Evolutionary conservation across 2,113 vertebrate species (phyloP).

Genomic region (Atlantisia rogersi): DNA sequence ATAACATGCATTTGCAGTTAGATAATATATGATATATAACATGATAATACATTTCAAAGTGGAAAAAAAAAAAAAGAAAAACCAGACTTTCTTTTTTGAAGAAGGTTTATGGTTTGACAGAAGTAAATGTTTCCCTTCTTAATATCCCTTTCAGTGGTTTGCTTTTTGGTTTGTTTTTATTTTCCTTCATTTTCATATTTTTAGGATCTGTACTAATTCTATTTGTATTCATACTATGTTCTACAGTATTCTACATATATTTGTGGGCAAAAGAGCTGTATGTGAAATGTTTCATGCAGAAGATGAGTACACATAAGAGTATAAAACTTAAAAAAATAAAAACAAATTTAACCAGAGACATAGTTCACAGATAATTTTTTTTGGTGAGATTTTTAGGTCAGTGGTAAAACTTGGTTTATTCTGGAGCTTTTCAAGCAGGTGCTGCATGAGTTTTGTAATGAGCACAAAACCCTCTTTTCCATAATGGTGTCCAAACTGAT

Average conservation of each 20-base stretch:
- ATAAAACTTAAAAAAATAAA: neutral
- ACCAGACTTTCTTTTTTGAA: neutral
- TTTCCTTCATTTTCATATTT: neutral
- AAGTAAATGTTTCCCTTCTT: neutral
- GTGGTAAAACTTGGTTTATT: neutral
- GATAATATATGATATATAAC: neutral
- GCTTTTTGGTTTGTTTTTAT: neutral
- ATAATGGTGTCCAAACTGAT: neutral
- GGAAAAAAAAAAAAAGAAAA: neutral
- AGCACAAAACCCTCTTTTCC: neutral
- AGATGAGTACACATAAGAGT: neutral
- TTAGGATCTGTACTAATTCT: neutral
- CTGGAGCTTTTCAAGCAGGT: neutral
- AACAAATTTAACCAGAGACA: neutral
- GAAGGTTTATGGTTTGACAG: neutral
- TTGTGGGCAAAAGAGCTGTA: neutral
- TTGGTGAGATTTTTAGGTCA: neutral
- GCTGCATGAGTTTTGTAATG: neutral
- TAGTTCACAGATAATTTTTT: neutral
- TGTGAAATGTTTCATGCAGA: neutral
- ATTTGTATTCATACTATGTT: neutral
- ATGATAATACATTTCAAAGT: neutral
- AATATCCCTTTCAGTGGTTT: neutral
- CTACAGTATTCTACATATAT: neutral
- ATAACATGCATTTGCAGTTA: neutral